Percentiles rank a stretch among this genome's conserved stretches.
phyloP scores from a whole-genome alignment of 2,113 vertebrate species.

The Gambusia holbrooki region DNA sequence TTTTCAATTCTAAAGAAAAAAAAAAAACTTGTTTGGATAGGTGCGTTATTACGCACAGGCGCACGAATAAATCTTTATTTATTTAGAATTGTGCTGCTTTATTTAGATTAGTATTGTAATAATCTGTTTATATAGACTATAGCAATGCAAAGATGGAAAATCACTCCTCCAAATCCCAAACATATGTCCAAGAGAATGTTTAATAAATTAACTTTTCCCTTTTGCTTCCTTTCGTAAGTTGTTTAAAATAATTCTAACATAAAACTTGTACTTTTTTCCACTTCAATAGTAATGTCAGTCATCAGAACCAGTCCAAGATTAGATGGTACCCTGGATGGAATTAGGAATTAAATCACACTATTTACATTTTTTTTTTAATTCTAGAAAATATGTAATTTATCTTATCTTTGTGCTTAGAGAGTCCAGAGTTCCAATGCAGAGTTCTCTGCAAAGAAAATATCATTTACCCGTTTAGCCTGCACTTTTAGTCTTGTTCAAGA shows the following conservation, averaged over 20 bases:
- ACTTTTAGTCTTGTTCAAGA: background rate
- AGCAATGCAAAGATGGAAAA: background rate
- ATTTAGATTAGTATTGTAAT: too few relatives aligned
- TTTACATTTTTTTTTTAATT: background rate
- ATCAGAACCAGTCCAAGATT: background rate
- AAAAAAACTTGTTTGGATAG: background rate
- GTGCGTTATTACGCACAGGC: too few relatives aligned
- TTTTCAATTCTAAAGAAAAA: background rate
- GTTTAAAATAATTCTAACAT: background rate
- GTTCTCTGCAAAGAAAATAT: too few relatives aligned
- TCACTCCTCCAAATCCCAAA: background rate
- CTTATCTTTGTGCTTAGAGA: background rate
- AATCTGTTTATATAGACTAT: too few relatives aligned
- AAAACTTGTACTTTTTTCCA: background rate
- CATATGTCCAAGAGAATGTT: background rate
- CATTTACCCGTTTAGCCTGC: too few relatives aligned
- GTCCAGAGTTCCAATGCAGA: background rate
- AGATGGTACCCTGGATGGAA: background rate
- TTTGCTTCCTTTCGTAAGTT: constrained; percentile 3
- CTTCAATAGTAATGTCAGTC: background rate
- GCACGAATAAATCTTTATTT: too few relatives aligned
- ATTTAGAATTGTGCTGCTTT: too few relatives aligned
- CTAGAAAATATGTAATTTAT: background rate
- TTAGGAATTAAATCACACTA: background rate
- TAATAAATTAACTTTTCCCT: background rate